Base-by-base conservation (phyloP, 2,113 vertebrate species). In the Ceratotherium simum region DNA sequence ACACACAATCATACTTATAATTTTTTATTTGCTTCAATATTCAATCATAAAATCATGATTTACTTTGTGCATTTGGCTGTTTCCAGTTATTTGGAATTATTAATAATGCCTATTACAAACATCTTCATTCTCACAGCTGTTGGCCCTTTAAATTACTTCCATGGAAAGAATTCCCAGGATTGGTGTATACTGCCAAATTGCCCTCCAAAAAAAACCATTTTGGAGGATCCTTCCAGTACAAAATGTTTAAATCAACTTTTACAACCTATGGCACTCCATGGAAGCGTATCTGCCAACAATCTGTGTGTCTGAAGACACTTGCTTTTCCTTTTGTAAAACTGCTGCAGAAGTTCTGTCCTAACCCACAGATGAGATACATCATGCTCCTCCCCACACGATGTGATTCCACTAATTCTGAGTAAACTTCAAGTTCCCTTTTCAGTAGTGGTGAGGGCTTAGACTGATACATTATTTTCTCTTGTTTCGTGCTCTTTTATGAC, bases 21-120 rank as follows among this genome's bases (percentile, higher is more conserved):
- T n/a, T 70, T 76, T 95, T 78, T 83, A 83, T 42, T 76, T 89
- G 51, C 33, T 89, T 83, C 33, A 83, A 51, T 70, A 84, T 60
- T 39, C 27, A 29, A 96, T 80, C 51, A 84, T 62, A 84, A 60
- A 78, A 54, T 62, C 9, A 4, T 11, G 13, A 94, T 56, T 75
- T 73, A 72, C 27, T 92, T 95, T 46, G 87, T n/a, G 36, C 5
- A 62, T n/a, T 9, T 60, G 60, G 16, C 12, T 39, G 16, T 75
- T 42, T 76, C 60, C 13, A 27, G 5, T 88, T 78, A 51, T 23
- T 46, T 76, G 62, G 60, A 60, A 89, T 76, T 58, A 39, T 39
- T 88, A 88, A 39, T n/a, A 51, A 67, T 27, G 39, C 23, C 11
- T 89, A 67, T 27, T 36, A 75, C n/a, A 70, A 83, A 70, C 39